Evolutionary conservation across 2,797 vertebrate species (phyloP), one percentile per base, ranked within the genome.

Genomic region (Cryptoblepharus egeriae): DNA sequence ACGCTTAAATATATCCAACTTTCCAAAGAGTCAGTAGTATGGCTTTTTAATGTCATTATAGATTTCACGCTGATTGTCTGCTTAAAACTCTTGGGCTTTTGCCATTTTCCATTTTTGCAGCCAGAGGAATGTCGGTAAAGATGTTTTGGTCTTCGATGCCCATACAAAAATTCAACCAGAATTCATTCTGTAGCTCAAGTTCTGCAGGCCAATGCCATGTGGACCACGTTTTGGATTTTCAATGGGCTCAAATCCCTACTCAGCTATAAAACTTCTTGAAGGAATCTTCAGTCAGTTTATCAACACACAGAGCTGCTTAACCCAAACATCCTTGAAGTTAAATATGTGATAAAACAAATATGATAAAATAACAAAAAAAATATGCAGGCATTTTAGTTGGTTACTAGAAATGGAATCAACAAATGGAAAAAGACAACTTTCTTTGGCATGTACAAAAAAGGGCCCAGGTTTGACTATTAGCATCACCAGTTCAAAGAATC

Each of bases 91-190:
- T 63, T 58, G 60, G 82, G 84, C 73, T 86, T 76, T 74, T 0
- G 0, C 65, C 63, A 86, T 90, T 94, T 95, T 90, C 87, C 85
- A 86, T 42, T 72, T 58, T 4, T 15, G 81, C 79, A 94, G 88
- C 85, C 90, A 93, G 67, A 87, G 71, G 74, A 92, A 89, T 3
- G 3, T 81, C 85, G 83, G 7, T 64, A 69, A 91, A 78, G 80
- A 94, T 85, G 45, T 86, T 69, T 79, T 57, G 91, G 83, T 77
- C 80, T 78, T 16, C 3, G 24, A 1, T 73, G 88, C 81, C 87
- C 85, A 92, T 37, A 87, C 20, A 28, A 88, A 88, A 15, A 0
- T 84, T 88, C n/a, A 71, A 87, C 3, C 42, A 79, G 49, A 81
- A 88, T 92, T 88, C 85, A 87, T 57, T 90, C n/a, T n/a, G n/a